Conservation (phyloP, 2,888 invertebrate species). For the Pollenia griseotomentosa region DNA sequence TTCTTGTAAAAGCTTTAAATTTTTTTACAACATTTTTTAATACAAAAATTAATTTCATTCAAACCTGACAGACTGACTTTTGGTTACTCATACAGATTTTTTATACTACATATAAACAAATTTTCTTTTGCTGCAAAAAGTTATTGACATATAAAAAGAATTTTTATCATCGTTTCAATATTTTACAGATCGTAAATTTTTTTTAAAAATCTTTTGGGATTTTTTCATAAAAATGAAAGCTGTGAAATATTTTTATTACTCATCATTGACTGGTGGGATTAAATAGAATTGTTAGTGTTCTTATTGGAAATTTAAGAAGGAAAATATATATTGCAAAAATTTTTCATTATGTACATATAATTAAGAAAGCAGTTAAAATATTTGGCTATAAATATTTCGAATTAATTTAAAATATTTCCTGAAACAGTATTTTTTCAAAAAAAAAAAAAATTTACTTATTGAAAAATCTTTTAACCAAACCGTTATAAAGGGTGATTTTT, state of each 20-base stretch:
- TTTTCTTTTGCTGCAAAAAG: conserved; percentile 36
- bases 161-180: conserved; percentile 35
- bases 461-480: too few species aligned
- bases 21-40: conserved; percentile 24
- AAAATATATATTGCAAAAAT: not conserved
- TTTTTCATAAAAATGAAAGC: conserved; percentile 29
- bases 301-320: conserved; percentile 37
- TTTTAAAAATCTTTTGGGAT: conserved; percentile 1
- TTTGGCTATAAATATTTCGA: too few species aligned
- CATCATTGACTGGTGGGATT: conserved; percentile 10
- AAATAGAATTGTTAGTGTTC: conserved; percentile 11
- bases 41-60: not conserved
- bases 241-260: conserved; percentile 32
- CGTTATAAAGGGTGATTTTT: too few species aligned
- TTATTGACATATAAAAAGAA: conserved; percentile 55
- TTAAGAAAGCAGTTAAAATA: not conserved
- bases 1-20: conserved; percentile 2
- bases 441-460: too few species aligned
- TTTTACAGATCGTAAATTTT: conserved; percentile 55
- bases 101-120: not conserved
- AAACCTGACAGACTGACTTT: not conserved
- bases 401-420: too few species aligned
- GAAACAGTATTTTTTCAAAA: too few species aligned
- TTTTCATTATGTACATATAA: not conserved
- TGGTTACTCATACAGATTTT: not conserved